Percentiles rank a stretch among this genome's conserved stretches.
Conservation (phyloP, 2,797 vertebrate species). For the Pristis pectinata region DNA sequence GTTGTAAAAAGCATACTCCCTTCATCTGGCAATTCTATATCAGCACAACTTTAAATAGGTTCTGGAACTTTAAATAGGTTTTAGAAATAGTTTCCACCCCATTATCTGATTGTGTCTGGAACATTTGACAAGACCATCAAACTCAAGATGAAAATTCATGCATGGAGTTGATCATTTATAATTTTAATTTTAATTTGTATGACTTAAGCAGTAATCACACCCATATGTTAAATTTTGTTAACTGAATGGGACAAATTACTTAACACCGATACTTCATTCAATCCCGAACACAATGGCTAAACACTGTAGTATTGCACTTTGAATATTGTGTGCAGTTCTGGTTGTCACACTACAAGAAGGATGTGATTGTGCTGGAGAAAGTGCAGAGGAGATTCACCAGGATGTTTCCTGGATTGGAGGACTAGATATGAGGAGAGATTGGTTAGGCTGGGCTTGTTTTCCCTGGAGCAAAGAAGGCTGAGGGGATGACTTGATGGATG, state of each 20-base stretch:
- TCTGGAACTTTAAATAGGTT: neutral
- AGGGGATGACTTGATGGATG: too few species aligned
- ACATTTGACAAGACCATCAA: neutral
- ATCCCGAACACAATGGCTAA: neutral
- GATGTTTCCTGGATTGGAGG: too few species aligned
- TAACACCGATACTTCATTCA: neutral
- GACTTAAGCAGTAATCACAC: neutral
- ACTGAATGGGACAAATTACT: neutral
- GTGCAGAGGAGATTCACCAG: too few species aligned
- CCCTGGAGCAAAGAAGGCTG: too few species aligned
- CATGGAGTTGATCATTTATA: neutral
- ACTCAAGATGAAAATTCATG: neutral
- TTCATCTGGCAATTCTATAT: conserved; percentile 19
- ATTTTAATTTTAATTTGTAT: neutral
- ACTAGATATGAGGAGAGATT: too few species aligned
- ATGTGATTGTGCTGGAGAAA: too few species aligned
- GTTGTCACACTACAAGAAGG: too few species aligned
- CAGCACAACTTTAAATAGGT: neutral
- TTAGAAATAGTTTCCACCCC: too few species aligned
- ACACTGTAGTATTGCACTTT: neutral
- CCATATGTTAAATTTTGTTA: neutral
- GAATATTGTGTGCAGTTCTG: too few species aligned
- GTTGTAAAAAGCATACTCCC: neutral
- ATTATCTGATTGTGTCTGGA: neutral
- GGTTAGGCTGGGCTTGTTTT: too few species aligned